Conservation (phyloP, 2,797 vertebrate species). For the Urophycis tenuis region DNA sequence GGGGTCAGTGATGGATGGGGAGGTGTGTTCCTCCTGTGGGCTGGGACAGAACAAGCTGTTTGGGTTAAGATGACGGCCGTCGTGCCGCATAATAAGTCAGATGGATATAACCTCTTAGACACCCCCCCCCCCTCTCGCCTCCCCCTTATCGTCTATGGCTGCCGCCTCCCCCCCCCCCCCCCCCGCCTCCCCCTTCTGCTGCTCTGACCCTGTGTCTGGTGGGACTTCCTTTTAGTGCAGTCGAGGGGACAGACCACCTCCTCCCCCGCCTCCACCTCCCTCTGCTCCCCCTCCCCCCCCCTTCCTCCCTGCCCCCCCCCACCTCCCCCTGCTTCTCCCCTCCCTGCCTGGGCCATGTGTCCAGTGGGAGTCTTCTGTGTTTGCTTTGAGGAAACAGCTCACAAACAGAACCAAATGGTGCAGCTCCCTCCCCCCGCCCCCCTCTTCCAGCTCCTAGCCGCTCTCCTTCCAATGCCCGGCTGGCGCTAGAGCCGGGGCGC, state of each 20-base stretch:
- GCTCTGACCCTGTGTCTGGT: constrained; percentile 21
- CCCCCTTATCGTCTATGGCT: not conserved
- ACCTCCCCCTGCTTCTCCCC: constrained; percentile 18
- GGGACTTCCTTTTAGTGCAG: constrained; percentile 25
- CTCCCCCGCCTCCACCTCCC: not conserved
- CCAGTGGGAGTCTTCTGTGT: too few species aligned
- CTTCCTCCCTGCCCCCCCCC: constrained; percentile 9
- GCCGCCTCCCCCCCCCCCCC: constrained; percentile 26
- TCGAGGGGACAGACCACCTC: constrained; percentile 4
- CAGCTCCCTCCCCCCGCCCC: too few species aligned
- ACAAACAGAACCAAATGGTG: not conserved
- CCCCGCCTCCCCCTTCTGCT: constrained; percentile 19
- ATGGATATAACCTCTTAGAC: not conserved
- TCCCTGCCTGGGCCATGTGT: too few species aligned
- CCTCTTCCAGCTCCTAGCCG: too few species aligned
- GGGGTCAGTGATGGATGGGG: constrained; percentile 35
- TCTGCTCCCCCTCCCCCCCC: not conserved
- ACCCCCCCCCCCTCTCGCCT: not conserved
- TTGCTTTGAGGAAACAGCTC: too few species aligned
- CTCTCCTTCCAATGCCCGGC: too few species aligned
- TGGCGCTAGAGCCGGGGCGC: too few species aligned
- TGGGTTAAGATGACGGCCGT: constrained; percentile 52
- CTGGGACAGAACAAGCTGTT: not conserved
- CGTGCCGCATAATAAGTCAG: constrained; percentile 32
- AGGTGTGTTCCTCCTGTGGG: constrained; percentile 45